Evolutionary conservation across 92 coral and sea anemone species (phyloP).

Genomic region (Epizoanthus stellaris): DNA sequence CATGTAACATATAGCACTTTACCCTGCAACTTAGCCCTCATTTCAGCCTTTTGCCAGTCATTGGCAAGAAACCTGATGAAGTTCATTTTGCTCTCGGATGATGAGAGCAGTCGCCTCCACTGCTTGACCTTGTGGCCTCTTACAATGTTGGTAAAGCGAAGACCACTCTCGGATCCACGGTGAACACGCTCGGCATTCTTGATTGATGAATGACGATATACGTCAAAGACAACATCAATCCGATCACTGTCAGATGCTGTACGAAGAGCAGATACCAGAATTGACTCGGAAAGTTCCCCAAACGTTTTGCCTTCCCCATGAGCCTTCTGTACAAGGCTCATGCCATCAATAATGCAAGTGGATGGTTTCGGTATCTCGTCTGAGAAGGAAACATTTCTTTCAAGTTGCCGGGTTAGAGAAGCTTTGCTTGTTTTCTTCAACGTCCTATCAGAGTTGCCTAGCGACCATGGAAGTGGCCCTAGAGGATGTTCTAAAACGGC

Average conservation of each 20-base stretch:
- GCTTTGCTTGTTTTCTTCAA: slow-evolving; percentile 63
- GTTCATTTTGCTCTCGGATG: slow-evolving; percentile 38
- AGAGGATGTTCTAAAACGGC: slow-evolving; percentile 58
- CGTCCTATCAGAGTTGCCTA: slow-evolving; percentile 64
- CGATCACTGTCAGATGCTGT: slow-evolving; percentile 18
- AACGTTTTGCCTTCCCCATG: slow-evolving; percentile 50
- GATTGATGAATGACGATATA: slow-evolving; percentile 40
- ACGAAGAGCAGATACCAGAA: slow-evolving; percentile 35
- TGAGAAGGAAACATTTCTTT: slow-evolving; percentile 44
- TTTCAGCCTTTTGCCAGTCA: slow-evolving; percentile 52
- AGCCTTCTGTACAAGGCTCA: slow-evolving; percentile 60
- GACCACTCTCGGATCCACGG: slow-evolving; percentile 38
- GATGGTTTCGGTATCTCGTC: slow-evolving; percentile 46
- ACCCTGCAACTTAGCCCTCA: slow-evolving; percentile 36
- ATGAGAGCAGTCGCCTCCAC: slow-evolving; percentile 51
- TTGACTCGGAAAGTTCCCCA: slow-evolving; percentile 48
- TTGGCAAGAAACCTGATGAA: slow-evolving; percentile 54
- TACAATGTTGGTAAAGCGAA: slow-evolving; percentile 46
- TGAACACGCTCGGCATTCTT: slow-evolving; percentile 64
- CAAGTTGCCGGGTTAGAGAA: slow-evolving; percentile 53
- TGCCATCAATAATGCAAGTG: slow-evolving; percentile 61
- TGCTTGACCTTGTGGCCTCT: slow-evolving; percentile 57
- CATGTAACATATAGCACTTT: slow-evolving; percentile 43
- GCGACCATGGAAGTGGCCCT: slow-evolving; percentile 65
- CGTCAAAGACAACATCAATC: slow-evolving; percentile 55